Evolutionary conservation across 2,888 invertebrate species (phyloP).

Genomic region (Phania funesta): DNA sequence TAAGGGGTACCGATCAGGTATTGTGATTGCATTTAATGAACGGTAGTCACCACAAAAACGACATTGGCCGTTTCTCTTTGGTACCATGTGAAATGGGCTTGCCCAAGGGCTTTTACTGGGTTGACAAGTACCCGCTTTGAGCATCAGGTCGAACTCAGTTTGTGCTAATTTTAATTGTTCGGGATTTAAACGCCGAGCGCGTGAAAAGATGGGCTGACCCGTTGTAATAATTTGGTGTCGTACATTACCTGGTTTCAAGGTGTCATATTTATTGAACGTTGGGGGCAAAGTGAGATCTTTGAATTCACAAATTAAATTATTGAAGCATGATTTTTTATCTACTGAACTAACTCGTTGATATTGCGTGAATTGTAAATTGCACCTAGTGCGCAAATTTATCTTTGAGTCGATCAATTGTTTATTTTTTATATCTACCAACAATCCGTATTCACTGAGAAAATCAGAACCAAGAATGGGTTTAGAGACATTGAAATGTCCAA

Average conservation of each 20-base stretch:
- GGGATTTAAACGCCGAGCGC: conserved; percentile 35
- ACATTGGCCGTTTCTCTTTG: conserved; percentile 25
- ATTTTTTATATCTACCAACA: conserved; percentile 36
- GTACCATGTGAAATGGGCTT: conserved; percentile 1
- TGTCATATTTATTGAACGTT: conserved; percentile 18
- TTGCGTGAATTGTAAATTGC: conserved; percentile 23
- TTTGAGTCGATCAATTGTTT: conserved; percentile 20
- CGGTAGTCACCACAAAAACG: conserved; percentile 40
- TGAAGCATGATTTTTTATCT: conserved; percentile 22
- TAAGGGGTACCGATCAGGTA: conserved; percentile 70
- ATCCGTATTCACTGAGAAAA: conserved; percentile 23
- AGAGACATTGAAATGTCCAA: conserved; percentile 13
- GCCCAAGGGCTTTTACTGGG: conserved; percentile 7
- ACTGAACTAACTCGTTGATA: conserved; percentile 35
- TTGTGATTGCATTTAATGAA: conserved; percentile 14
- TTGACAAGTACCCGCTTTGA: conserved; percentile 18
- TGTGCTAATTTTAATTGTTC: conserved; percentile 31
- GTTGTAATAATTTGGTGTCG: conserved; percentile 43
- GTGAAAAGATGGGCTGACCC: conserved; percentile 45
- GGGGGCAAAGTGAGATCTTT: conserved; percentile 34
- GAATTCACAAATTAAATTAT: conserved; percentile 35
- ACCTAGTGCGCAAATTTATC: conserved; percentile 33
- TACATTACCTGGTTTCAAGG: conserved; percentile 8
- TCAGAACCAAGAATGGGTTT: conserved; percentile 29
- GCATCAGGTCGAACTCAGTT: conserved; percentile 29